Evolutionary conservation across 2,888 invertebrate species (phyloP), one percentile per base, ranked within the genome.

Genomic region (Hypomecis atomaria): DNA sequence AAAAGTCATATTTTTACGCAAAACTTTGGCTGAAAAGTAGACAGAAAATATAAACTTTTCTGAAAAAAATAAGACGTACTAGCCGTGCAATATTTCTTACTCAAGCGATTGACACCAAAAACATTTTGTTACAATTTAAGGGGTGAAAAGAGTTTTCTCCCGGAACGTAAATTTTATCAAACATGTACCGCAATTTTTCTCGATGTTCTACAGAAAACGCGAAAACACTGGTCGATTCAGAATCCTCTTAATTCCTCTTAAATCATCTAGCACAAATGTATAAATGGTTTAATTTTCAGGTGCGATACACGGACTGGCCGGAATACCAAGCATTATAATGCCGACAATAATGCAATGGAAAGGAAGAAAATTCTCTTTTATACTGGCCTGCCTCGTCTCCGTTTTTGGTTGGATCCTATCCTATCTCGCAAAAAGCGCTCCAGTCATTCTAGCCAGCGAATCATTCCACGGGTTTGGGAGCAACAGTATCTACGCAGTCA

Each of bases 321-420:
- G 71, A 4, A 66, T 71, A n/a, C 69, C 68, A 4, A 68, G 68
- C 37, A 57, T 71, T 8, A 7, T 72, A 8, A 64, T 71, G 62
- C 72, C 70, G 5, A 52, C 64, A 0, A 23, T 72, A 10, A 72
- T 72, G 72, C 71, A 72, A 61, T 67, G 67, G 62, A 55, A 11
- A 34, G 72, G 72, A 7, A 64, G 72, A 11, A 72, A 72, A 11
- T 55, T 68, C 33, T 64, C 68, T 33, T 70, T 71, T 48, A 69
- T 70, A 6, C 9, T 60, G 38, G 66, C 71, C 5, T 72, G 72
- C 33, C 49, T 70, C 6, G n/a, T 66, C n/a, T 62, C 62, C 10
- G 59, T 71, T 40, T 47, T 53, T 4, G 72, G 72, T 8, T 72
- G 72, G 72, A 57, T 64, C 10, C 34, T 66, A 4, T 59, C 71